Evolutionary conservation across 2,113 vertebrate genomes (phyloP).

Genomic region (Indri indri): DNA sequence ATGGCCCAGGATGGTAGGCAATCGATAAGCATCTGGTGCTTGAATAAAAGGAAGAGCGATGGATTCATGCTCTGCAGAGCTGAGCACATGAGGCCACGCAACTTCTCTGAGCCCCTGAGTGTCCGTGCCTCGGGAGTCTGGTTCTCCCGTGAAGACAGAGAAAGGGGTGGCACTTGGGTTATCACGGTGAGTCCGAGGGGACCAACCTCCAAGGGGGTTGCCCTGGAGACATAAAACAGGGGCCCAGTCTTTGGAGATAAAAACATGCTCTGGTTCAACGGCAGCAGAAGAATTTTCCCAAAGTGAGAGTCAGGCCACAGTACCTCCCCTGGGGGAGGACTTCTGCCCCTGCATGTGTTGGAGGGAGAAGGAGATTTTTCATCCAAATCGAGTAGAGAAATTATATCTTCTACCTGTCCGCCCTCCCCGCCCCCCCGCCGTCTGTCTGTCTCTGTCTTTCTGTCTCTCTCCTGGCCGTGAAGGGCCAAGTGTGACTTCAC

Average conservation of each 20-base stretch:
- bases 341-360: not conserved
- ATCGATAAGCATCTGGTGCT: not conserved
- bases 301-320: not conserved
- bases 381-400: not conserved
- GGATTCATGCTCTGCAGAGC: not conserved
- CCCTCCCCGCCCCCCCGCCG: not conserved
- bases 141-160: not conserved
- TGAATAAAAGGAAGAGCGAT: not conserved
- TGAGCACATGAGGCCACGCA: not conserved
- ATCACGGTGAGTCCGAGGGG: not conserved
- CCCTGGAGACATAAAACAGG: not conserved
- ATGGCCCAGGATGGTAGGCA: not conserved
- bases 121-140: not conserved
- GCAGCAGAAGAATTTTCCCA: not conserved
- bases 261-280: not conserved
- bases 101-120: not conserved
- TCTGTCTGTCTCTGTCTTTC: not conserved
- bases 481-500: not conserved
- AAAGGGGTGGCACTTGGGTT: not conserved
- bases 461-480: not conserved
- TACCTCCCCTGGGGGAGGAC: not conserved
- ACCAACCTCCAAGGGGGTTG: not conserved
- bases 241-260: not conserved
- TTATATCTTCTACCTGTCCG: not conserved
- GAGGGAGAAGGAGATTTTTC: not conserved